These are phyloP conservation scores for Urocynchramus pylzowi DNA, from an alignment of 2,113 vertebrate species.

Conservation along the genomic window DNA sequence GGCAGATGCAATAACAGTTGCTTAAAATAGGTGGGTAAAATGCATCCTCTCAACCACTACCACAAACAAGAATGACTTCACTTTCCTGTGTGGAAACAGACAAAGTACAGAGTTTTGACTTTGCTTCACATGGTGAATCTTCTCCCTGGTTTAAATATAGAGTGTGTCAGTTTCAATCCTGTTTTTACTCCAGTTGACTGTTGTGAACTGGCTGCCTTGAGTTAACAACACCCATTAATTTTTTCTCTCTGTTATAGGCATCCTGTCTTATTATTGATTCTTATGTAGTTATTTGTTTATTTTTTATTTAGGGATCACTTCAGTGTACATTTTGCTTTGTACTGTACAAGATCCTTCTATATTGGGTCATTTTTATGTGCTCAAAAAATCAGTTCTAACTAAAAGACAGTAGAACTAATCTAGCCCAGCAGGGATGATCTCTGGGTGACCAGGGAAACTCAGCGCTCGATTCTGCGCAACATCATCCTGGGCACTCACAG, in stretches of 20 bases:
- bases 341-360: not conserved
- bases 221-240: not conserved
- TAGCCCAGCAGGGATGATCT: not conserved
- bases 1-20: not conserved
- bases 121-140: not conserved
- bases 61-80: not conserved
- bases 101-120: not conserved
- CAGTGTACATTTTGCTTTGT: not conserved
- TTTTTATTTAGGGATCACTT: not conserved
- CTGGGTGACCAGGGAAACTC: not conserved
- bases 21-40: not conserved
- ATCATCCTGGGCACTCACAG: not conserved
- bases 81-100: no score
- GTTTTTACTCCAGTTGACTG: not conserved
- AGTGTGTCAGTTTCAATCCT: not conserved
- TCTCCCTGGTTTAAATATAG: not conserved
- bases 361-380: not conserved
- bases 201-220: not conserved
- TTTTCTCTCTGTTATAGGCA: not conserved
- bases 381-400: not conserved
- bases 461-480: not conserved
- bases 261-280: not conserved
- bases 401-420: not conserved
- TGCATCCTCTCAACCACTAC: fast-evolving
- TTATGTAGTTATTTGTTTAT: not conserved